phyloP scores from a whole-genome alignment of 2,113 vertebrate species.

The Gopherus flavomarginatus region DNA sequence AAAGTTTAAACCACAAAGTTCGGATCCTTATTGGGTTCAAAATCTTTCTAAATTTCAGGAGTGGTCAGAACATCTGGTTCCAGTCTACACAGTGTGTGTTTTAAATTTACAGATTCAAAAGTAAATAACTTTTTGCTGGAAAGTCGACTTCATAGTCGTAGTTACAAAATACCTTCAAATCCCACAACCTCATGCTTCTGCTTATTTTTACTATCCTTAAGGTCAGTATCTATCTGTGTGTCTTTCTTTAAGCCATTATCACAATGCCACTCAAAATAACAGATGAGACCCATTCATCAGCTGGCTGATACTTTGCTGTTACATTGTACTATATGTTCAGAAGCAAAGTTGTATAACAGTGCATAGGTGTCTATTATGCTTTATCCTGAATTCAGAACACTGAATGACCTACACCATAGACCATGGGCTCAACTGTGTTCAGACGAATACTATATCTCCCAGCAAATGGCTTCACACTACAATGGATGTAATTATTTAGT shows the following conservation, averaged over 20 bases:
- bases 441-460: conserved; percentile 1
- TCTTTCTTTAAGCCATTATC: background rate
- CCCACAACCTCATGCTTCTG: conserved; percentile 25
- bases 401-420: background rate
- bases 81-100: background rate
- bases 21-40: background rate
- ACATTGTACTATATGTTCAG: conserved; percentile 44
- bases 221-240: conserved; percentile 28
- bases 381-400: background rate
- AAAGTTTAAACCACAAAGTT: background rate
- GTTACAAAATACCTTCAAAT: conserved; percentile 37
- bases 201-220: background rate
- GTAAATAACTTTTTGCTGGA: background rate
- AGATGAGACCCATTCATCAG: background rate
- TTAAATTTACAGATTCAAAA: background rate
- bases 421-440: background rate
- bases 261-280: conserved; percentile 48
- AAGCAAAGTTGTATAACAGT: conserved; percentile 25
- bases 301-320: conserved; percentile 24
- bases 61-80: background rate
- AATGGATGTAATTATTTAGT: background rate
- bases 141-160: background rate
- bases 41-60: background rate
- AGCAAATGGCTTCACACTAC: background rate
- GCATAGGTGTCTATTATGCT: conserved; percentile 33